Evolutionary conservation across 1,140 invertebrate genomes (phyloP).

Genomic region (Drosophila nannoptera): DNA sequence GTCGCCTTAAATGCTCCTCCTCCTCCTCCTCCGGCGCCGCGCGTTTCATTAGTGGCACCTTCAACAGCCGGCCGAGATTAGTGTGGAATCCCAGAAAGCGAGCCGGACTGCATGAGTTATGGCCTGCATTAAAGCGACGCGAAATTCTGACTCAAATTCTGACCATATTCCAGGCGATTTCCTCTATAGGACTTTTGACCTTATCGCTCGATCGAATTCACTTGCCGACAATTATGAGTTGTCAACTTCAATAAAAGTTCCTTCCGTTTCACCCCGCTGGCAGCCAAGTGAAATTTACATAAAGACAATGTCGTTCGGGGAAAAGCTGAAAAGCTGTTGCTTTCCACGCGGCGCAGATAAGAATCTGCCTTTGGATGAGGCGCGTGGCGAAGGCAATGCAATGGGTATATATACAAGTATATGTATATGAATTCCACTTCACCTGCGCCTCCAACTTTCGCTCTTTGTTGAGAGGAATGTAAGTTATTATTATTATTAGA

Average conservation of each 20-base stretch:
- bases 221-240: not conserved
- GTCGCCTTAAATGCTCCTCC: slow-evolving; percentile 41
- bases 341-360: no score
- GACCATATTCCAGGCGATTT: not conserved
- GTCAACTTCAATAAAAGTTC: no score
- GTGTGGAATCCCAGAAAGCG: slow-evolving; percentile 9
- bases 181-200: not conserved
- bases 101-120: slow-evolving; percentile 58
- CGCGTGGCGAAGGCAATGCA: no score
- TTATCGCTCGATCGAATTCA: no score
- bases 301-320: no score
- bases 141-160: slow-evolving; percentile 33
- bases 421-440: no score
- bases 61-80: slow-evolving; percentile 64
- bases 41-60: slow-evolving; percentile 71
- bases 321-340: no score
- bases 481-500: slow-evolving; percentile 62
- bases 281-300: no score
- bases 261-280: no score
- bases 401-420: no score
- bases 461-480: slow-evolving; percentile 56
- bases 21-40: slow-evolving; percentile 43
- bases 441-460: not conserved
- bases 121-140: slow-evolving; percentile 59
- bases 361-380: no score